Conservation (phyloP, 1,140 invertebrate species). For the Drepana arcuata region DNA sequence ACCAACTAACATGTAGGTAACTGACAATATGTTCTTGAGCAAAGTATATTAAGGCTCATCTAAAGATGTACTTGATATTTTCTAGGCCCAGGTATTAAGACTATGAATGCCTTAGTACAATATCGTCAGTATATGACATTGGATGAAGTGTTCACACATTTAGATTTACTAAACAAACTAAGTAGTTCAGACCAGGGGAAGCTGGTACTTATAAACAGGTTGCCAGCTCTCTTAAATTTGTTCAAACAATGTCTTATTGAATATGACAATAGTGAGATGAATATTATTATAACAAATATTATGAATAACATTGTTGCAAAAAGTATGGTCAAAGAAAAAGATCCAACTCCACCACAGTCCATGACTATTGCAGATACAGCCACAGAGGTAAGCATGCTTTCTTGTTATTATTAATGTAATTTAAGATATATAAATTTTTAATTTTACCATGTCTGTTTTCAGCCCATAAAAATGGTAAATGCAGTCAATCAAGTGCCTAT, state of each 20-base stretch:
- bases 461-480: constrained; percentile 32
- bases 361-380: constrained; percentile 21
- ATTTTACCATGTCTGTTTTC: constrained; percentile 10
- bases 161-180: constrained; percentile 38
- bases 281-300: constrained; percentile 40
- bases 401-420: not conserved
- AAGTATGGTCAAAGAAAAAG: constrained; percentile 19
- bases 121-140: constrained; percentile 35
- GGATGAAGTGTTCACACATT: constrained; percentile 40
- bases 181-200: constrained; percentile 30
- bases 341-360: constrained; percentile 11
- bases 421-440: constrained; percentile 1
- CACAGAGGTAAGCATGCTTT: constrained; percentile 42
- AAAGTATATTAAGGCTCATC: too few relatives aligned
- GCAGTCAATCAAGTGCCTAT: constrained; percentile 26
- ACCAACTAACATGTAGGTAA: too few relatives aligned
- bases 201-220: constrained; percentile 21
- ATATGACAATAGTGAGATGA: constrained; percentile 46
- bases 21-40: too few relatives aligned
- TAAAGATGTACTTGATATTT: too few relatives aligned
- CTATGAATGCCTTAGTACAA: constrained; percentile 27
- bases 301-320: constrained; percentile 38
- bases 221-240: constrained; percentile 25
- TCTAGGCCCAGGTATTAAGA: constrained; percentile 33
- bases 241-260: constrained; percentile 39